A percentile compares a stretch with the other conserved stretches of the same genome.
These are phyloP conservation scores for Stegophylla sp. DNA, from an alignment of 2,888 invertebrate species.

Conservation along the genomic window DNA sequence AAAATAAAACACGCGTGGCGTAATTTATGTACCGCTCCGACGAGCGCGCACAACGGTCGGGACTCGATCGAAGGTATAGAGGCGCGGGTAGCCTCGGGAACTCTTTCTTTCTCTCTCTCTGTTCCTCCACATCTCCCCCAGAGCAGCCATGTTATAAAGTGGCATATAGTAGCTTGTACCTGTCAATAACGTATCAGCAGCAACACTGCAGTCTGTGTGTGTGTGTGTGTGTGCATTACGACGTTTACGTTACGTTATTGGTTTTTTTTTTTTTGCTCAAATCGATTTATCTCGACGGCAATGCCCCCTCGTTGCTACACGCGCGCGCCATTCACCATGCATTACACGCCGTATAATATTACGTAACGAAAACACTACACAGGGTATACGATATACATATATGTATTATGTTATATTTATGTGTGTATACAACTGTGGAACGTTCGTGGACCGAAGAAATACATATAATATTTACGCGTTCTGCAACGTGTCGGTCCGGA, in stretches of 20 bases:
- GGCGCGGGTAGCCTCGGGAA: constrained; percentile 15
- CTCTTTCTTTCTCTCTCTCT: not conserved
- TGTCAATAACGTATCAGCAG: constrained; percentile 28
- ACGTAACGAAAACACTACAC: not conserved
- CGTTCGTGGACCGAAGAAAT: not conserved
- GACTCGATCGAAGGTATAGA: constrained; percentile 14
- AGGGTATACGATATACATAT: too few species aligned
- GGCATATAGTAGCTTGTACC: constrained; percentile 1
- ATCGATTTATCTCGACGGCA: constrained; percentile 38
- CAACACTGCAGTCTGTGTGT: not conserved
- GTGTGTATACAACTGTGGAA: too few species aligned
- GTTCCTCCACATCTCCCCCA: not conserved
- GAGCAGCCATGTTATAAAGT: not conserved
- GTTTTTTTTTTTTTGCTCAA: constrained; percentile 1
- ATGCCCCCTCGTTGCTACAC: constrained; percentile 15
- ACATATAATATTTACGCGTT: not conserved
- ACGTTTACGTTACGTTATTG: not conserved
- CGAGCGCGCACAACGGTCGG: constrained; percentile 1
- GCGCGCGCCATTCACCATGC: not conserved
- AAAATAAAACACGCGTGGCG: not conserved
- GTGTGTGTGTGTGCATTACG: not conserved
- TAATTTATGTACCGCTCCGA: not conserved
- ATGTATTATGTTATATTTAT: too few species aligned
- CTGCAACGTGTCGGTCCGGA: too few species aligned
- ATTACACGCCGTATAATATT: not conserved